Percentiles rank a stretch among this genome's conserved stretches.
phyloP scores from a whole-genome alignment of 2,797 vertebrate species.

The Triplophysa yarkandensis region DNA sequence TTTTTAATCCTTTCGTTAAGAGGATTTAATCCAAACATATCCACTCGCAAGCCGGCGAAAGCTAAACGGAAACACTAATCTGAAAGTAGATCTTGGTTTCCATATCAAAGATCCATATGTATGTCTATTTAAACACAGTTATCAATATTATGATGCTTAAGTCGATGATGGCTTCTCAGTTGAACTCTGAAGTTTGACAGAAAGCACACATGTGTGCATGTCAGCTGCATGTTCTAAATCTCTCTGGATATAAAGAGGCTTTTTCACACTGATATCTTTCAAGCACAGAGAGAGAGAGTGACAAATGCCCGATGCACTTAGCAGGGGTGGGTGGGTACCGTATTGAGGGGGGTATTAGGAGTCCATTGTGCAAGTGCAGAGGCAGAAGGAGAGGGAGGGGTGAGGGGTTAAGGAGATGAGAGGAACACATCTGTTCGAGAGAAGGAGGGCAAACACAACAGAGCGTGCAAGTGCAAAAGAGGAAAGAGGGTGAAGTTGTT shows the following conservation, averaged over 20 bases:
- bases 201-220: slow-evolving; percentile 14
- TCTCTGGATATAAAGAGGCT: slow-evolving; percentile 44
- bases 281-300: slow-evolving; percentile 26
- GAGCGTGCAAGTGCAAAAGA: slow-evolving; percentile 18
- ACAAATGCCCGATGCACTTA: slow-evolving; percentile 38
- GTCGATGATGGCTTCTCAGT: slow-evolving; percentile 7
- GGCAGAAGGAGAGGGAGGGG: slow-evolving; percentile 34
- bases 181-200: background rate
- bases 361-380: slow-evolving; percentile 52
- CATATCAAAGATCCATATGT: slow-evolving; percentile 39
- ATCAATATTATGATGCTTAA: background rate
- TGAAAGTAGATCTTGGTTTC: slow-evolving; percentile 46
- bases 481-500: slow-evolving; percentile 20
- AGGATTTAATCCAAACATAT: slow-evolving; percentile 68
- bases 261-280: slow-evolving; percentile 41
- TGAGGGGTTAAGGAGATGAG: slow-evolving; percentile 42
- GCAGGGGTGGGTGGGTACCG: slow-evolving; percentile 9
- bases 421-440: slow-evolving; percentile 69
- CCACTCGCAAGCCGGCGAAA: slow-evolving; percentile 39
- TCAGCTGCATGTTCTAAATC: slow-evolving; percentile 35
- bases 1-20: slow-evolving; percentile 69
- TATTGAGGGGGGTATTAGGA: slow-evolving; percentile 46
- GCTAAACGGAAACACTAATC: slow-evolving; percentile 60
- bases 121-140: background rate
- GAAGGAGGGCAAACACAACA: slow-evolving; percentile 29